Percentiles rank a stretch among this genome's conserved stretches.
These are phyloP conservation scores for Sebastes oblongus DNA, from an alignment of 2,797 vertebrate genomes.

Conservation along the genomic window DNA sequence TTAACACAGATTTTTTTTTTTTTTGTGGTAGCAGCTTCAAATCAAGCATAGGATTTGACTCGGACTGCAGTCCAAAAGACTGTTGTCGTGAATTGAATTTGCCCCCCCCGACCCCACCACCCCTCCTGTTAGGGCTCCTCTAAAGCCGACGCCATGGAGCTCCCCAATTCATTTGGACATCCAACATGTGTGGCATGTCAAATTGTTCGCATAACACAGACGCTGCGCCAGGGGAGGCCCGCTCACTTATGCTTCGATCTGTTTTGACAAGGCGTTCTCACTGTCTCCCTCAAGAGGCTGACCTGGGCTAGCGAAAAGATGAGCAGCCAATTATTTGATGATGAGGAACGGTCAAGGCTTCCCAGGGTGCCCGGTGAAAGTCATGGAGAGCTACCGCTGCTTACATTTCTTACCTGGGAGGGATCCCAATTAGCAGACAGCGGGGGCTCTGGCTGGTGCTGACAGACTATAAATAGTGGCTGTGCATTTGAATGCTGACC, in stretches of 20 bases:
- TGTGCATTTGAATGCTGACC: conserved; percentile 59
- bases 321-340: conserved; percentile 64
- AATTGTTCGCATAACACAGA: conserved; percentile 74
- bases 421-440: conserved; percentile 68
- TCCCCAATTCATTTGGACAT: conserved; percentile 65
- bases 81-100: conserved; percentile 55
- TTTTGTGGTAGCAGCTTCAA: conserved; percentile 54
- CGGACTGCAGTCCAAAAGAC: conserved; percentile 47
- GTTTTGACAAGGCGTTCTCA: conserved; percentile 68
- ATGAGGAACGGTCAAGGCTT: conserved; percentile 32
- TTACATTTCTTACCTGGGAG: conserved; percentile 68
- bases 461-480: conserved; percentile 78
- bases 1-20: conserved; percentile 72
- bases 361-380: conserved; percentile 25
- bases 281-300: conserved; percentile 57
- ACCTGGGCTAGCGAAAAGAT: conserved; percentile 52
- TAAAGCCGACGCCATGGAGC: conserved; percentile 60
- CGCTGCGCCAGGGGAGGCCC: conserved; percentile 66
- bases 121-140: conserved; percentile 52
- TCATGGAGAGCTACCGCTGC: conserved; percentile 39
- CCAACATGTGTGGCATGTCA: conserved; percentile 75
- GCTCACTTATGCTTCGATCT: conserved; percentile 59
- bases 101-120: neutral
- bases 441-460: conserved; percentile 50
- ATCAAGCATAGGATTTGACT: conserved; percentile 56